Evolutionary conservation across 2,888 invertebrate genomes (phyloP).

Genomic region (Mythimna albipuncta): DNA sequence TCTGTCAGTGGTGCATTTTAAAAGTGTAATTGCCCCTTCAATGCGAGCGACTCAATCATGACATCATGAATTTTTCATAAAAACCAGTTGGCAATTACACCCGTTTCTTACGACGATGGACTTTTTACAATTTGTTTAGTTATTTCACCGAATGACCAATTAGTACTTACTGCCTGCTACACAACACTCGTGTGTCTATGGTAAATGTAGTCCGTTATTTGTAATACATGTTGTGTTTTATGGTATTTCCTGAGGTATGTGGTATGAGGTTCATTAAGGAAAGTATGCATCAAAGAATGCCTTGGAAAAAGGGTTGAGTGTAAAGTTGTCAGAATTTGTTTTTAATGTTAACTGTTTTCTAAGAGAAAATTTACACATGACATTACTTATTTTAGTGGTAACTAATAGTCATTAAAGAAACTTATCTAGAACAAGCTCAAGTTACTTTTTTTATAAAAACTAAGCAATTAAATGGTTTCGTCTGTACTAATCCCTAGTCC

Average conservation of each 20-base stretch:
- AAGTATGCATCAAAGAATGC: constrained; percentile 29
- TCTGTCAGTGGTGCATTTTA: constrained; percentile 69
- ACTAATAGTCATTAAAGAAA: too few relatives aligned
- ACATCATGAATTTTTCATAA: constrained; percentile 85
- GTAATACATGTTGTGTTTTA: constrained; percentile 46
- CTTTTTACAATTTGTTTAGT: constrained; percentile 65
- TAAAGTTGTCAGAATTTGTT: constrained; percentile 14
- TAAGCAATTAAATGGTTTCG: too few relatives aligned
- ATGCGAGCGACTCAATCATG: constrained; percentile 82
- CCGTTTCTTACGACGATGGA: constrained; percentile 66
- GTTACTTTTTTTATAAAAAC: too few relatives aligned
- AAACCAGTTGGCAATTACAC: constrained; percentile 81
- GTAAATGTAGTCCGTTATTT: constrained; percentile 46
- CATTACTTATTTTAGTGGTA: too few relatives aligned
- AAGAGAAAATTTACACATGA: not conserved
- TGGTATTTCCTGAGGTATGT: constrained; percentile 39
- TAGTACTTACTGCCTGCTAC: constrained; percentile 76
- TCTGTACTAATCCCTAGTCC: too few relatives aligned
- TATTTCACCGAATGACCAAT: constrained; percentile 79
- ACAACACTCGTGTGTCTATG: constrained; percentile 53
- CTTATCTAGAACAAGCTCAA: too few relatives aligned
- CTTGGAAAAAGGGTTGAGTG: not conserved
- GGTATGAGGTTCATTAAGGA: constrained; percentile 47
- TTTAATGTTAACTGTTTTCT: not conserved
- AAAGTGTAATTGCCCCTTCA: constrained; percentile 73